These are phyloP conservation scores for Cryptocephalus moraei DNA, from an alignment of 2,888 invertebrate species.

Conservation along the genomic window DNA sequence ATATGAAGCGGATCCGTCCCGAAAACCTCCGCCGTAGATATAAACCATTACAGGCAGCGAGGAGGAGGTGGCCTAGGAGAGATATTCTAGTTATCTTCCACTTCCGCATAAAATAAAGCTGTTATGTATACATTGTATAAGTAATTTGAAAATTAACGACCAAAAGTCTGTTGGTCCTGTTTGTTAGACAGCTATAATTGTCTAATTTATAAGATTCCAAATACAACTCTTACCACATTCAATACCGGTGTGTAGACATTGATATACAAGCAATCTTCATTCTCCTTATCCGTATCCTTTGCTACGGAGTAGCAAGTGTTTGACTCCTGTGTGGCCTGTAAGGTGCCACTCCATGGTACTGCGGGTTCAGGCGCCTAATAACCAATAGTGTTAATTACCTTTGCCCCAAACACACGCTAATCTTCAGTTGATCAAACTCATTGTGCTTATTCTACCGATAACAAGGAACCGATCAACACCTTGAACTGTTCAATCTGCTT, in stretches of 20 bases:
- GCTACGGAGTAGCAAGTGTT: conserved; percentile 13
- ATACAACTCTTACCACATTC: conserved; percentile 4
- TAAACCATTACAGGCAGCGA: conserved; percentile 30
- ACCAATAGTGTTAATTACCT: no score
- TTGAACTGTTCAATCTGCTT: no score
- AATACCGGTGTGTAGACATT: conserved; percentile 7
- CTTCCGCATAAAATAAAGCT: no score
- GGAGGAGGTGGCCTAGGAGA: conserved; percentile 3
- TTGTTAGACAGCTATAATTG: no score
- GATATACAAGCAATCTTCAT: conserved; percentile 12
- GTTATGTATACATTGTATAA: neutral
- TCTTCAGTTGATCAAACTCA: no score
- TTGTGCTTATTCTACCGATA: no score
- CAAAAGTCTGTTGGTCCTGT: no score
- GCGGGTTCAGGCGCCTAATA: conserved; percentile 14
- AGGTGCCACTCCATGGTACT: conserved; percentile 11
- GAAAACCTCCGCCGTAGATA: conserved; percentile 30
- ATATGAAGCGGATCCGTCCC: conserved; percentile 27
- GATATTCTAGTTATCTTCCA: no score
- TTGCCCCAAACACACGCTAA: no score
- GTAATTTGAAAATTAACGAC: no score
- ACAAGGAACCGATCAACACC: no score
- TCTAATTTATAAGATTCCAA: neutral
- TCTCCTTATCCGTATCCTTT: conserved; percentile 12
- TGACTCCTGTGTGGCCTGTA: conserved; percentile 12